Percentiles rank a stretch among this genome's conserved stretches.
Evolutionary conservation across 2,113 vertebrate genomes (phyloP).

Genomic region (Puffinus mauretanicus): DNA sequence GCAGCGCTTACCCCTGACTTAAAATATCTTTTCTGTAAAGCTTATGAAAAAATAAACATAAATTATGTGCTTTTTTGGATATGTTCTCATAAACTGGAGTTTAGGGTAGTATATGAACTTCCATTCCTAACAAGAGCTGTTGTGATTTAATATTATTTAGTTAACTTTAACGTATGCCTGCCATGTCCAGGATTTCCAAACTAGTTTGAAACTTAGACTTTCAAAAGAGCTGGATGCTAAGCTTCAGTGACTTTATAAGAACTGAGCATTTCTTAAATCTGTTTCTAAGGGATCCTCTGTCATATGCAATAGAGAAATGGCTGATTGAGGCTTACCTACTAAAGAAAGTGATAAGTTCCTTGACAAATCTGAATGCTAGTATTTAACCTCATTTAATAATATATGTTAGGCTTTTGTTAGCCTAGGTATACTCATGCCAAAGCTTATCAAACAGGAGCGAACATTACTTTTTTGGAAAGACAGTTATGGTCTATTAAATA

Average conservation of each 20-base stretch:
- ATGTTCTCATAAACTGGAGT: background rate
- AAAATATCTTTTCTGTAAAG: background rate
- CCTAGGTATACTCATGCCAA: background rate
- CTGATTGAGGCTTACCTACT: background rate
- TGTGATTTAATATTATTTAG: background rate
- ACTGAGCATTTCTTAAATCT: background rate
- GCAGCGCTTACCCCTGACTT: background rate
- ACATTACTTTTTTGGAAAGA: background rate
- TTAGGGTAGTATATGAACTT: background rate
- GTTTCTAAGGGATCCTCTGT: background rate
- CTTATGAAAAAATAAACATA: background rate
- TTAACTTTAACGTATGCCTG: background rate
- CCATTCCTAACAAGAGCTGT: background rate
- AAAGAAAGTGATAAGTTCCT: background rate
- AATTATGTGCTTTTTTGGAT: background rate
- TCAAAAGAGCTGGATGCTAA: background rate
- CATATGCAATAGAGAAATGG: background rate
- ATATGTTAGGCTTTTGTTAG: constrained; percentile 1
- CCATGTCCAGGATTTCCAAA: background rate
- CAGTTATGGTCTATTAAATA: background rate
- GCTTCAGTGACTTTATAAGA: background rate
- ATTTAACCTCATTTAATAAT: constrained; percentile 3
- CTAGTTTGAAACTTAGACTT: background rate
- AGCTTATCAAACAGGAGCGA: background rate
- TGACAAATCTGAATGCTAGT: background rate